Conservation (phyloP, 2,113 vertebrate species). For the Colaptes auratus region DNA sequence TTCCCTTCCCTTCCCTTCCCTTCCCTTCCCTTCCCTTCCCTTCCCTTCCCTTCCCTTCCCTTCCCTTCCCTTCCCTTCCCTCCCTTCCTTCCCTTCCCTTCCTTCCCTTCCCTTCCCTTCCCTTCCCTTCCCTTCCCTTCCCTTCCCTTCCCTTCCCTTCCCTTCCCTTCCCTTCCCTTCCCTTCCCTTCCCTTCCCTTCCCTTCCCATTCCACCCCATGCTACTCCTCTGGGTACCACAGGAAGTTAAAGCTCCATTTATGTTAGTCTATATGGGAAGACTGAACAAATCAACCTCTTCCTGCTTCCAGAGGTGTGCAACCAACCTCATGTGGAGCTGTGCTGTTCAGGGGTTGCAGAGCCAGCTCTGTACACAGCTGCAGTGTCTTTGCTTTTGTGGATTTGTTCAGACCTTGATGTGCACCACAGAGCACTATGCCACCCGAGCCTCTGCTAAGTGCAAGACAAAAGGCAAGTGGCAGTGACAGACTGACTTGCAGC, state of each 20-base stretch:
- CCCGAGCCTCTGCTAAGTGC: not conserved
- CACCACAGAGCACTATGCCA: not conserved
- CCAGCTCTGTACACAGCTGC: not conserved
- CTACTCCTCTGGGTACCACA: not conserved
- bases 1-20: too few relatives aligned
- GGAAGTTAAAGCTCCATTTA: not conserved
- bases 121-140: too few relatives aligned
- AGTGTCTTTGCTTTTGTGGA: not conserved
- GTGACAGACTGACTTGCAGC: not conserved
- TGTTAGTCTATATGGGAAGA: not conserved
- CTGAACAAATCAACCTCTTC: not conserved
- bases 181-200: too few relatives aligned
- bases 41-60: too few relatives aligned
- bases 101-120: too few relatives aligned
- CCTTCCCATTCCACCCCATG: not conserved
- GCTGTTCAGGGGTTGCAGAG: not conserved
- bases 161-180: too few relatives aligned
- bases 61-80: too few relatives aligned
- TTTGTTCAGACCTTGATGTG: not conserved
- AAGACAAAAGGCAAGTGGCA: not conserved
- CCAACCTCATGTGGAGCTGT: not conserved
- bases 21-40: too few relatives aligned
- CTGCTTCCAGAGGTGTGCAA: not conserved
- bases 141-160: too few relatives aligned
- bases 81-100: too few relatives aligned